phyloP scores from a whole-genome alignment of 2,113 vertebrate species.

The Montifringilla adamsi region DNA sequence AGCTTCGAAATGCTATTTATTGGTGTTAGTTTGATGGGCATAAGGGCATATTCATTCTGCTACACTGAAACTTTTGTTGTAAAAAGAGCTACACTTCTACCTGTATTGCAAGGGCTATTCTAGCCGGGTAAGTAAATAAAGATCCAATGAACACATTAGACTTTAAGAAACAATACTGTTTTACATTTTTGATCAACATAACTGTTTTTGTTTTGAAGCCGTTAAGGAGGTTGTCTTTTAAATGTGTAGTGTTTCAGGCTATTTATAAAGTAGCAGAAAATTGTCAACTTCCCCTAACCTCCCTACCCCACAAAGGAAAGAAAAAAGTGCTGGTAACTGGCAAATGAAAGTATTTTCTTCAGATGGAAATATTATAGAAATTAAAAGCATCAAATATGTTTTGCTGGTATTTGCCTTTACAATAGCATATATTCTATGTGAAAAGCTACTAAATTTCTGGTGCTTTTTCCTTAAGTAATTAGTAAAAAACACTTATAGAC shows the following conservation, averaged over 20 bases:
- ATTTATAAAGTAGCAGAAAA: constrained; percentile 61
- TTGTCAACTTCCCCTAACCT: neutral
- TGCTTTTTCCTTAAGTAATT: constrained; percentile 39
- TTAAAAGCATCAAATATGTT: constrained; percentile 48
- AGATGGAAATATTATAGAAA: constrained; percentile 33
- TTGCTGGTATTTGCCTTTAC: constrained; percentile 61
- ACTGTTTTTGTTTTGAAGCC: constrained; percentile 27
- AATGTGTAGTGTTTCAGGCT: constrained; percentile 24
- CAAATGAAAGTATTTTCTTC: constrained; percentile 58
- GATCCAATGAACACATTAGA: constrained; percentile 43
- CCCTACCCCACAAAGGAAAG: neutral
- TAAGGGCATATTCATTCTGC: constrained; percentile 58
- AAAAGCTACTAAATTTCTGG: constrained; percentile 51
- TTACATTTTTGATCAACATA: constrained; percentile 53
- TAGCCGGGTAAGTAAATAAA: constrained; percentile 64
- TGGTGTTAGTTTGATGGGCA: constrained; percentile 70
- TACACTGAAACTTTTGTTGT: constrained; percentile 64
- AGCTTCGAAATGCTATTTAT: constrained; percentile 74
- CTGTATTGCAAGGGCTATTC: constrained; percentile 53
- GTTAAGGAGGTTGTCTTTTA: constrained; percentile 55
- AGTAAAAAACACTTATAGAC: constrained; percentile 39
- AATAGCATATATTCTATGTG: constrained; percentile 28
- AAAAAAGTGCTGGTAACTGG: constrained; percentile 34
- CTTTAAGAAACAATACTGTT: constrained; percentile 51
- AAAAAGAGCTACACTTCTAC: constrained; percentile 68